A percentile compares a stretch with the other conserved stretches of the same genome.
Conservation (phyloP, 2,113 vertebrate genomes). For the Otis tarda region DNA sequence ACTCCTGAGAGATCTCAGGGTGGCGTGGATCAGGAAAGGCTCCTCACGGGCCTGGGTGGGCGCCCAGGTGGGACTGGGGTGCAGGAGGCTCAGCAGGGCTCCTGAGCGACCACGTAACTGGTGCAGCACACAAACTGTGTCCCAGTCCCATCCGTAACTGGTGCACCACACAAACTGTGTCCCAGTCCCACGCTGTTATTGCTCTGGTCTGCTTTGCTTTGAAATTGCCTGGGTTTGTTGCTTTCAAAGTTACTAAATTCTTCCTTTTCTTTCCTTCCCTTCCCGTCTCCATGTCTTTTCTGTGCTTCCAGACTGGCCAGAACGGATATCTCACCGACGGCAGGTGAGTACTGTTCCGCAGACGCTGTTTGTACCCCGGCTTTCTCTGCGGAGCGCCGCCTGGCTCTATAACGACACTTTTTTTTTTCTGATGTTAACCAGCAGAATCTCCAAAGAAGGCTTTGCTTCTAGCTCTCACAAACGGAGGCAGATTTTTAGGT, state of each 20-base stretch:
- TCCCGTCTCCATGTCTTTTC: background rate
- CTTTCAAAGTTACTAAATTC: slow-evolving; percentile 31
- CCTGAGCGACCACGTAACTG: background rate
- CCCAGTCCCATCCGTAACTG: background rate
- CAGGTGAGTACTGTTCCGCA: slow-evolving; percentile 84
- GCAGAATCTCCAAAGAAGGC: slow-evolving; percentile 92
- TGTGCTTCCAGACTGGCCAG: slow-evolving; percentile 88
- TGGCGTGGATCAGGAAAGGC: background rate
- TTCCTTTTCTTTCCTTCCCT: slow-evolving; percentile 67
- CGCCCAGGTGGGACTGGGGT: background rate
- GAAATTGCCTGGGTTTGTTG: background rate
- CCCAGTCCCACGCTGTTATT: background rate
- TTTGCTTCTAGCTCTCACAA: slow-evolving; percentile 94
- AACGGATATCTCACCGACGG: slow-evolving; percentile 96
- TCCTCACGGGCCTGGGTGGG: slow-evolving; percentile 1
- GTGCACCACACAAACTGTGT: no score
- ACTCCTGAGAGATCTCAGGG: background rate
- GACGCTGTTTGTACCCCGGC: slow-evolving; percentile 1
- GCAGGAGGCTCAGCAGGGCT: background rate
- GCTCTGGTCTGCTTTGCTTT: background rate
- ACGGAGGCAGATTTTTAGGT: slow-evolving; percentile 95
- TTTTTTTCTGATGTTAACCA: slow-evolving; percentile 81
- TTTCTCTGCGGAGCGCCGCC: slow-evolving; percentile 36
- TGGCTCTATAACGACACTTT: slow-evolving; percentile 61
- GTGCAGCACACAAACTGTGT: background rate